Conservation (phyloP, 2,797 vertebrate species). For the Crenuchus spilurus region DNA sequence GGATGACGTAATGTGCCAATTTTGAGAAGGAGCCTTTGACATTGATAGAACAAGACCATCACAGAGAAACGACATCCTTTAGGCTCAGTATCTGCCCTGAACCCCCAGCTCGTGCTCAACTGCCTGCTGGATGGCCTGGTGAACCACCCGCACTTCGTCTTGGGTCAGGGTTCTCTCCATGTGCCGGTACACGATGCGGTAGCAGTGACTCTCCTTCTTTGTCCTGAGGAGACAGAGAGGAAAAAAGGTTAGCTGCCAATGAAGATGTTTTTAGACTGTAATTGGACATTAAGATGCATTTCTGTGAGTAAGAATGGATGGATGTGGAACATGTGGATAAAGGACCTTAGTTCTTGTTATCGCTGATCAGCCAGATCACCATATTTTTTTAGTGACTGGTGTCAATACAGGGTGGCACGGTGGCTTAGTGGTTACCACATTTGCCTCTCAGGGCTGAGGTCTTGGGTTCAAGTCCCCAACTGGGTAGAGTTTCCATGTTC, state of each 20-base stretch:
- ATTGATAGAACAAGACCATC: neutral
- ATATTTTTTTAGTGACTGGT: too few relatives aligned
- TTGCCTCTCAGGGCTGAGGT: too few relatives aligned
- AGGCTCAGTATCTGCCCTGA: slow-evolving; percentile 84
- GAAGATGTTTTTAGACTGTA: neutral
- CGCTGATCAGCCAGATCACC: too few relatives aligned
- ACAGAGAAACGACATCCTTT: neutral
- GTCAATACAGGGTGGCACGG: too few relatives aligned
- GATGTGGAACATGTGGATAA: too few relatives aligned
- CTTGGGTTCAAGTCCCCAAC: too few relatives aligned
- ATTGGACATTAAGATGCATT: too few relatives aligned
- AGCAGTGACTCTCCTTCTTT: slow-evolving; percentile 87
- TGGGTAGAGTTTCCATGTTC: too few relatives aligned
- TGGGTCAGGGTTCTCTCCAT: slow-evolving; percentile 89
- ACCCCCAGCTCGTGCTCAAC: slow-evolving; percentile 83
- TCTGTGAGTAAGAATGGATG: too few relatives aligned
- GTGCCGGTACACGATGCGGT: slow-evolving; percentile 90
- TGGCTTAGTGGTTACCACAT: too few relatives aligned
- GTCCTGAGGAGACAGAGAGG: slow-evolving; percentile 73
- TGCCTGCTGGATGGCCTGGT: slow-evolving; percentile 77
- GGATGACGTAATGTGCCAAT: too few relatives aligned
- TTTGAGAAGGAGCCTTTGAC: neutral
- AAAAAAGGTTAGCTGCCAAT: neutral
- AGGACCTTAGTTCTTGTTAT: too few relatives aligned
- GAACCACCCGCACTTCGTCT: slow-evolving; percentile 80